Percentiles rank a stretch among this genome's conserved stretches.
Evolutionary conservation across 2,888 invertebrate species (phyloP).

Genomic region (Lymantria dispar): DNA sequence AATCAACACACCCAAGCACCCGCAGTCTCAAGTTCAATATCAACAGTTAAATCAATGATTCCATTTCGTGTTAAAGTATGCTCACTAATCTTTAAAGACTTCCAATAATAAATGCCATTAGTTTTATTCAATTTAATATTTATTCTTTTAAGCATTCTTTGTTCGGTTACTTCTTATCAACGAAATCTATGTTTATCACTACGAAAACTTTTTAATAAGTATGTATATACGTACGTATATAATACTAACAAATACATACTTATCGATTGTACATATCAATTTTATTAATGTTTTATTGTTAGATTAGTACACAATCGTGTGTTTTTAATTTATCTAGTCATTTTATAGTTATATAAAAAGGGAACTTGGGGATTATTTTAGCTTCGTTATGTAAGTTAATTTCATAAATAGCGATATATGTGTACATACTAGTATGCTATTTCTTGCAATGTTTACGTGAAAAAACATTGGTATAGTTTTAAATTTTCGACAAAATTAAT

Average conservation of each 20-base stretch:
- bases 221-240: constrained; percentile 19
- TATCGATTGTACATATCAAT: constrained; percentile 56
- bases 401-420: background rate
- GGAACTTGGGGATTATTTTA: background rate
- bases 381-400: background rate
- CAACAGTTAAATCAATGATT: constrained; percentile 65
- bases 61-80: constrained; percentile 56
- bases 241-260: constrained; percentile 20
- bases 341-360: constrained; percentile 28
- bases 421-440: constrained; percentile 1
- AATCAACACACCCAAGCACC: constrained; percentile 83
- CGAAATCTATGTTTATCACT: constrained; percentile 36
- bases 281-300: constrained; percentile 33
- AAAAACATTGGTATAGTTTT: background rate
- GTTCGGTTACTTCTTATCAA: constrained; percentile 37
- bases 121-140: constrained; percentile 37
- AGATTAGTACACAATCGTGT: constrained; percentile 34
- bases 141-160: constrained; percentile 28
- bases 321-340: constrained; percentile 52
- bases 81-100: constrained; percentile 61
- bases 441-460: too few species aligned
- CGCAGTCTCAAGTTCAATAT: constrained; percentile 84
- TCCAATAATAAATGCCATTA: constrained; percentile 41
- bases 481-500: constrained; percentile 16
- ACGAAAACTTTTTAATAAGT: constrained; percentile 24